phyloP scores from a whole-genome alignment of 2,888 invertebrate species.

The Pollenia labialis region DNA sequence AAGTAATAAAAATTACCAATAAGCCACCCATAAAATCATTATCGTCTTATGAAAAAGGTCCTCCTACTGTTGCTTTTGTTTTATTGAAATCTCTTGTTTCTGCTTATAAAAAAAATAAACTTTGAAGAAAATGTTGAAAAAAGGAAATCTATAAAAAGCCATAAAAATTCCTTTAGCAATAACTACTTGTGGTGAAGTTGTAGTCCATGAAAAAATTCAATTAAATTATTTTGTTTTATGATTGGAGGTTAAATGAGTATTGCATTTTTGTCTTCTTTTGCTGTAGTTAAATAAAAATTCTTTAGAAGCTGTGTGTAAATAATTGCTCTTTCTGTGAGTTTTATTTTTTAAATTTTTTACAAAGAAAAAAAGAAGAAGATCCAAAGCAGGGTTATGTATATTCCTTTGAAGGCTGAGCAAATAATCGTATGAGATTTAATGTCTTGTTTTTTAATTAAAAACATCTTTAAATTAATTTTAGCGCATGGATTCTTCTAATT shows the following conservation, averaged over 20 bases:
- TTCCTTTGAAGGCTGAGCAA: conserved; percentile 10
- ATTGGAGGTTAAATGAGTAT: conserved; percentile 55
- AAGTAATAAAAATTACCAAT: conserved; percentile 70
- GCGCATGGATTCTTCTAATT: conserved; percentile 76
- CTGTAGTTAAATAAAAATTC: conserved; percentile 63
- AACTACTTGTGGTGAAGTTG: conserved; percentile 50
- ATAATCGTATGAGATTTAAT: conserved; percentile 2
- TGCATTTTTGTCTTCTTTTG: conserved; percentile 42
- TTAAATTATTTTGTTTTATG: conserved; percentile 56
- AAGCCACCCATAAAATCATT: conserved; percentile 70
- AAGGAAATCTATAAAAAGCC: conserved; percentile 52
- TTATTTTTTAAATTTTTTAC: conserved; percentile 7
- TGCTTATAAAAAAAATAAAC: neutral
- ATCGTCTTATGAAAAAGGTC: conserved; percentile 54
- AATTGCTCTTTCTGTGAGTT: conserved; percentile 51
- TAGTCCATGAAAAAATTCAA: conserved; percentile 55
- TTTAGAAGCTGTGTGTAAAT: conserved; percentile 31
- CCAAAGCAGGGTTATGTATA: neutral
- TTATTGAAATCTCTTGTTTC: neutral
- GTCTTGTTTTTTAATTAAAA: conserved; percentile 62
- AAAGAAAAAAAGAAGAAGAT: neutral
- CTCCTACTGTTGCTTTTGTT: neutral
- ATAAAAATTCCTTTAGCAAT: conserved; percentile 61
- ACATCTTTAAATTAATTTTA: conserved; percentile 76
- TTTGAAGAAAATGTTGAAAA: conserved; percentile 16